A percentile compares a stretch with the other conserved stretches of the same genome.
Conservation (phyloP, 2,113 vertebrate species). For the Salvelinus sp. region DNA sequence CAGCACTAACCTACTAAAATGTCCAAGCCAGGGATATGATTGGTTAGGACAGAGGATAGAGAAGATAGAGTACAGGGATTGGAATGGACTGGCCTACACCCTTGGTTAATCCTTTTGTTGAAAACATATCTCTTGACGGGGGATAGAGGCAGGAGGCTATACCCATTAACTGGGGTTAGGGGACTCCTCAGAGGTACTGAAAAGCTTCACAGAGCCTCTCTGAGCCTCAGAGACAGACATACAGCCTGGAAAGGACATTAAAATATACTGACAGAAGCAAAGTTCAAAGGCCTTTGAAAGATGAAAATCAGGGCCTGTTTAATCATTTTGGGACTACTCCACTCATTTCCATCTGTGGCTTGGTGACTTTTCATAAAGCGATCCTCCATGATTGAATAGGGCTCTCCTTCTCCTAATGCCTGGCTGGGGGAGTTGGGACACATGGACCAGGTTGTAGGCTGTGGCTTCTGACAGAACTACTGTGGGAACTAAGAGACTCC, state of each 20-base stretch:
- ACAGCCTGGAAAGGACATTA: constrained; percentile 53
- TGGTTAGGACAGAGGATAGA: constrained; percentile 30
- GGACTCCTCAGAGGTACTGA: constrained; percentile 35
- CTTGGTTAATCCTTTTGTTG: not conserved
- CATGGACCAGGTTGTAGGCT: constrained; percentile 3
- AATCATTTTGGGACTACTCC: not conserved
- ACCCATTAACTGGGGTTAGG: constrained; percentile 38
- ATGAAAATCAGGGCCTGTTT: constrained; percentile 34
- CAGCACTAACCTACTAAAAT: constrained; percentile 55
- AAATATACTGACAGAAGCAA: constrained; percentile 57
- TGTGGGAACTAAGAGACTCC: not conserved
- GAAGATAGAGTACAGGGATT: not conserved
- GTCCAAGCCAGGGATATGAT: constrained; percentile 50
- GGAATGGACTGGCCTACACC: constrained; percentile 1
- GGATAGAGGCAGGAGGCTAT: constrained; percentile 48
- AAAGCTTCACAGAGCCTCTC: constrained; percentile 51
- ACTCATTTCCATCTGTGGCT: not conserved
- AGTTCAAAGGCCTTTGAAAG: constrained; percentile 44
- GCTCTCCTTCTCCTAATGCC: not conserved
- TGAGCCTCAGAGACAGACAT: not conserved
- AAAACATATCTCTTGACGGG: constrained; percentile 23
- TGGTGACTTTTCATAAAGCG: not conserved
- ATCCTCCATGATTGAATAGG: not conserved
- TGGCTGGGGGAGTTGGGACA: not conserved
- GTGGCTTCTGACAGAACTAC: constrained; percentile 6